Evolutionary conservation across 2,888 invertebrate genomes (phyloP).

Genomic region (Diachrysia chrysitis): DNA sequence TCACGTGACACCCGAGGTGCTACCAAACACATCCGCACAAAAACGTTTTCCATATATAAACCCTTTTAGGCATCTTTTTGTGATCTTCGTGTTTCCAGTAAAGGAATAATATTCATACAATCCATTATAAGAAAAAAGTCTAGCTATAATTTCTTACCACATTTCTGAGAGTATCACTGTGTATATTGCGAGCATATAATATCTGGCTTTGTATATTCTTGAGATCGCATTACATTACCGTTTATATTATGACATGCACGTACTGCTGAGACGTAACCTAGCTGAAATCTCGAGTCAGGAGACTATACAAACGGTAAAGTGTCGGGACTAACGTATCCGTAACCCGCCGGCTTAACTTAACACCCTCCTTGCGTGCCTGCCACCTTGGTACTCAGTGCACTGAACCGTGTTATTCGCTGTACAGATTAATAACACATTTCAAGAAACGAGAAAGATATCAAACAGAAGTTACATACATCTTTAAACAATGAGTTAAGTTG

Average conservation of each 20-base stretch:
- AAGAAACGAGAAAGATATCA: slow-evolving; percentile 39
- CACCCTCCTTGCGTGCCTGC: slow-evolving; percentile 51
- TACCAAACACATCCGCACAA: slow-evolving; percentile 34
- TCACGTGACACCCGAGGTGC: slow-evolving; percentile 42
- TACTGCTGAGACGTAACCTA: slow-evolving; percentile 7
- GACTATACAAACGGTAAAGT: slow-evolving; percentile 29
- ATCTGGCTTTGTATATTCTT: background rate
- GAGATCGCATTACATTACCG: slow-evolving; percentile 7
- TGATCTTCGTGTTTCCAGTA: slow-evolving; percentile 21
- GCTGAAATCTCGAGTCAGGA: slow-evolving; percentile 24
- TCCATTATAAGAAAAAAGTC: background rate
- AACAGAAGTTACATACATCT: slow-evolving; percentile 29
- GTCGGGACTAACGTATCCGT: slow-evolving; percentile 40
- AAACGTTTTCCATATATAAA: slow-evolving; percentile 46
- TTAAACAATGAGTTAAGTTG: slow-evolving; percentile 14
- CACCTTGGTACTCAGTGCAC: slow-evolving; percentile 57
- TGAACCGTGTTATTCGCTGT: slow-evolving; percentile 57
- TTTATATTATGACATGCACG: slow-evolving; percentile 8
- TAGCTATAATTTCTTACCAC: background rate
- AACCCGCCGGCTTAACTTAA: slow-evolving; percentile 51
- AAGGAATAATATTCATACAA: slow-evolving; percentile 21
- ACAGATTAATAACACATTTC: slow-evolving; percentile 53
- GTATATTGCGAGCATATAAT: background rate
- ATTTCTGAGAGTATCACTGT: background rate
- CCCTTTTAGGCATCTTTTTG: slow-evolving; percentile 29